These are phyloP conservation scores for Spilogale gracilis DNA, from an alignment of 2,113 vertebrate species.

Conservation along the genomic window DNA sequence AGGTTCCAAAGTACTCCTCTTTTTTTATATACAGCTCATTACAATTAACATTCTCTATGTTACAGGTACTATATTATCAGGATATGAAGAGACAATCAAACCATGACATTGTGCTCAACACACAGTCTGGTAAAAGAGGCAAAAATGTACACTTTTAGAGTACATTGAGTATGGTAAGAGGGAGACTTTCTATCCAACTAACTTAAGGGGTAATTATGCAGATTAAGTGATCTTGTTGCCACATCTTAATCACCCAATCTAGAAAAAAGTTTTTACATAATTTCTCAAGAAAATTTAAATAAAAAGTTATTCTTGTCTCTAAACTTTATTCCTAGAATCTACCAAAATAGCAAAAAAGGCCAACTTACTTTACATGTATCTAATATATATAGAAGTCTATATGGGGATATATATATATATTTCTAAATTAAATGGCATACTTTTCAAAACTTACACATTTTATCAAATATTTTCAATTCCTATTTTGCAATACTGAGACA, in stretches of 20 bases:
- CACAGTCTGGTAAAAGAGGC: not conserved
- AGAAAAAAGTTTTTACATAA: not conserved
- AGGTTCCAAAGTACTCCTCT: not conserved
- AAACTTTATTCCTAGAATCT: not conserved
- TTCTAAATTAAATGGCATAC: not conserved
- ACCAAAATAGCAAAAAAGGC: not conserved
- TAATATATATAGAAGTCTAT: not conserved
- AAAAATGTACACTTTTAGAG: not conserved
- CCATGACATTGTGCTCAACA: not conserved
- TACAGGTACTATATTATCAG: not conserved
- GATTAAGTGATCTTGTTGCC: not conserved
- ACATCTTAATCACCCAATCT: constrained; percentile 21
- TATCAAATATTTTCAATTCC: not conserved
- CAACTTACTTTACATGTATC: not conserved
- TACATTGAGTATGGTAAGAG: not conserved
- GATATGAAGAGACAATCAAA: not conserved
- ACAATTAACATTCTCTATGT: not conserved
- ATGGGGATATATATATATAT: not conserved
- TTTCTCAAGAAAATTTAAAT: not conserved
- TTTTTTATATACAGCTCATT: not conserved
- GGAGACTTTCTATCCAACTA: not conserved
- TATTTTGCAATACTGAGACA: not conserved
- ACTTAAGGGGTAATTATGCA: not conserved
- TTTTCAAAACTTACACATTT: not conserved
- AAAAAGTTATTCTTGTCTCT: not conserved